These are phyloP conservation scores for Myiozetetes cayanensis DNA, from an alignment of 2,113 vertebrate species.

Conservation along the genomic window DNA sequence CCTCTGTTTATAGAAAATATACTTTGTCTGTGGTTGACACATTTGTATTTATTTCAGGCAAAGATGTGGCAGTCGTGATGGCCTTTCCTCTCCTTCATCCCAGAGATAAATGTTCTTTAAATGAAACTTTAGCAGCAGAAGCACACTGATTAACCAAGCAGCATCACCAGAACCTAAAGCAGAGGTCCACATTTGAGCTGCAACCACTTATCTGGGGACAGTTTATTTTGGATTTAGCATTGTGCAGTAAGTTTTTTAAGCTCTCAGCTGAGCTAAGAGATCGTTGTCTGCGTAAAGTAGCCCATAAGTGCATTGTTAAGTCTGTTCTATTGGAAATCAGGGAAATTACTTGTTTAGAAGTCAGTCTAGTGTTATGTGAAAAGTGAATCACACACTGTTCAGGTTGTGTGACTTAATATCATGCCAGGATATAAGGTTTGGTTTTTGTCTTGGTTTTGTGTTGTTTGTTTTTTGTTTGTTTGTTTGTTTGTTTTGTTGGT, in stretches of 20 bases:
- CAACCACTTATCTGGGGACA: not conserved
- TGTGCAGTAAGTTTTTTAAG: not conserved
- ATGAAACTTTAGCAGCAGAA: not conserved
- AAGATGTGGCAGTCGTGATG: not conserved
- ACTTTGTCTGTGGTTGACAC: not conserved
- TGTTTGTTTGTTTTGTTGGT: too few species aligned
- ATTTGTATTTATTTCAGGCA: constrained; percentile 21
- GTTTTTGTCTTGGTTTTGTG: too few species aligned
- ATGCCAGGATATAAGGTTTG: not conserved
- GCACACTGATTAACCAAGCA: not conserved
- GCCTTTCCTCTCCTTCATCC: not conserved
- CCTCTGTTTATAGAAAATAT: not conserved
- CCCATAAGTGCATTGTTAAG: not conserved
- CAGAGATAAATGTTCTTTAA: not conserved
- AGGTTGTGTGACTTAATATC: not conserved
- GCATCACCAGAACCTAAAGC: not conserved
- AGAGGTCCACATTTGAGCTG: not conserved
- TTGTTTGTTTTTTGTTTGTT: too few species aligned
- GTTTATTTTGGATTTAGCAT: constrained; percentile 15
- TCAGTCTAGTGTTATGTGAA: not conserved
- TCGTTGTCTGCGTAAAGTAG: not conserved
- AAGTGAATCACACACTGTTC: not conserved
- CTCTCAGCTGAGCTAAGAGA: not conserved
- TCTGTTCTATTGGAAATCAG: not conserved
- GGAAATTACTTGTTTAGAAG: not conserved